Conservation (phyloP, 2,113 vertebrate genomes). For the Notarius quadriscutis region DNA sequence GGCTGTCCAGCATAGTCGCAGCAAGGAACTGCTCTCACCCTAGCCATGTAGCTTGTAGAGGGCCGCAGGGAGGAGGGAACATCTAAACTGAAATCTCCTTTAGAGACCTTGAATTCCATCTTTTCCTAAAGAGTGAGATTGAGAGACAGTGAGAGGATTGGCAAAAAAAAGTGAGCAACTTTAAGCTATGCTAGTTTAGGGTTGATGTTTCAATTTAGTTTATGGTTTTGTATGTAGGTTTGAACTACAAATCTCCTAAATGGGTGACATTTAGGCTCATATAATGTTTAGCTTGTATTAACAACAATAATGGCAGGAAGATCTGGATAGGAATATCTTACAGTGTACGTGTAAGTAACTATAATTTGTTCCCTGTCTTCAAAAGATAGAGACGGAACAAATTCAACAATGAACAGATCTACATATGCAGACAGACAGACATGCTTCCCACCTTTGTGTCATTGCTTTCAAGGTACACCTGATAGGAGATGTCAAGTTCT, state of each 20-base stretch:
- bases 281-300: neutral
- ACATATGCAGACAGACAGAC: neutral
- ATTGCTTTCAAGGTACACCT: slow-evolving; percentile 47
- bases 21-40: slow-evolving; percentile 57
- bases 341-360: neutral
- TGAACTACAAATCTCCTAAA: neutral
- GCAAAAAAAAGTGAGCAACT: neutral
- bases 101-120: neutral
- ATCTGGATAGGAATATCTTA: neutral
- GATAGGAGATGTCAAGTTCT: rapidly evolving
- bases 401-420: neutral
- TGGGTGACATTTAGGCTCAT: neutral
- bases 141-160: neutral
- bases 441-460: neutral
- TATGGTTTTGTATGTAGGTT: neutral
- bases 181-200: neutral
- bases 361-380: neutral
- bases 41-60: slow-evolving; percentile 57
- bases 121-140: neutral
- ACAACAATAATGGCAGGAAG: neutral
- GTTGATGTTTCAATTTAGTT: neutral
- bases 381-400: neutral
- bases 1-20: slow-evolving; percentile 46
- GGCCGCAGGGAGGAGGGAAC: slow-evolving; percentile 26
- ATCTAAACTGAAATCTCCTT: neutral